Evolutionary conservation across 2,113 vertebrate species (phyloP), one percentile per base, ranked within the genome.

Genomic region (Aegithalos caudatus): DNA sequence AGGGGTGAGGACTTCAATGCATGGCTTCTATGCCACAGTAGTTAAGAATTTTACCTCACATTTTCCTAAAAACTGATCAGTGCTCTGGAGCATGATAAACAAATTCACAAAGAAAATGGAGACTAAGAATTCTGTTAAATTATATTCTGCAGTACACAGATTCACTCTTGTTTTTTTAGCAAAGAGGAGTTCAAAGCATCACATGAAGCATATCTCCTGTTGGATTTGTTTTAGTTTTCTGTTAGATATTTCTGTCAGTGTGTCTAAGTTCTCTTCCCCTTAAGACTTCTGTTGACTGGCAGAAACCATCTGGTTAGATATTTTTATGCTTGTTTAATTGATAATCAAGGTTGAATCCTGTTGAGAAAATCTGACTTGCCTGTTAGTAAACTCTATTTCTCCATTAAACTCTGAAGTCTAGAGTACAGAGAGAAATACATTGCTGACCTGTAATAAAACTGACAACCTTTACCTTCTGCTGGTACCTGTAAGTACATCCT

Each of bases 261-360:
- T 47, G 42, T 58, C 31, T n/a, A 71, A 91, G 67, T 94, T 94
- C n/a, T 96, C 72, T 80, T 94, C 73, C 90, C 92, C 82, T 76
- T 69, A 95, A 95, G 92, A 92, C 65, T 91, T 87, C 66, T 61
- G 56, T 57, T 84, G 86, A 91, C 89, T 96, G 94, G 85, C 87
- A 95, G 92, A 96, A 96, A 77, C 91, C 92, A 96, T 97, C 95
- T 97, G 92, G 94, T 96, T 97, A 84, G 78, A 94, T 95, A 80
- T 60, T 97, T 97, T 97, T 95, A 90, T 93, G 80, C 74, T 85
- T 84, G 53, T 97, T 98, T 96, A 97, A 97, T 88, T 97, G 95
- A 97, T 97, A 95, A 96, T 96, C 94, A 96, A 95, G 90, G 88
- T 38, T 86, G 62, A 88, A 83, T 97, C 86, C 95, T 90, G 35